Base-by-base conservation (phyloP, 2,113 vertebrate genomes). In the Hippolais icterina region DNA sequence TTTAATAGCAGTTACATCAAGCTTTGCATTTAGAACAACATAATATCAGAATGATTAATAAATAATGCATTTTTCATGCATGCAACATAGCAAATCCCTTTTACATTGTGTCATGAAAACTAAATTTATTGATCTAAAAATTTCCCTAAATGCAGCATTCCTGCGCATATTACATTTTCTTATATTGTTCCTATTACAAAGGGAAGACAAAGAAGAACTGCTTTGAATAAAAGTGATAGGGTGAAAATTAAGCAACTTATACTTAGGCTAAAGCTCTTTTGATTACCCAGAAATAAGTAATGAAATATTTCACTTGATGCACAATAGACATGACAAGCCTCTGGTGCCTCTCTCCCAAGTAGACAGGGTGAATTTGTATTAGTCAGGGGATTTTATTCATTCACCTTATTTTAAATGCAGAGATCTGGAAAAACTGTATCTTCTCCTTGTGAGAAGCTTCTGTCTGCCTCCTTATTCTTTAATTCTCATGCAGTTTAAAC, bases 231-330 rank as follows among this genome's bases (percentile, higher is more conserved):
- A 91, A 88, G 8, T 59, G 39, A 74, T 54, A 52, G 70, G 52
- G 46, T 87, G 74, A 42, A 91, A 95, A 91, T 60, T 71, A 89
- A 68, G 31, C 49, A 85, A 90, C 52, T 78, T 74, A 90, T 27
- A 77, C 54, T 89, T 83, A 70, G 21, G 35, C 15, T 90, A 70
- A 89, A 93, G 71, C 29, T 80, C 54, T 94, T 96, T 76, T 94
- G 78, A 91, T 94, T 83, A 76, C 12, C 15, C 50, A 69, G 79
- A 83, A 79, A 74, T 76, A 88, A 83, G 33, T 86, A 0, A 9
- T 71, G 44, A 96, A 93, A 70, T 95, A 86, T 96, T 96, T 95
- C 57, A 93, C 33, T 69, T 82, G 93, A 91, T 87, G 25, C 29
- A 85, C 60, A 87, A 66, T 35, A 94, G 60, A 63, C 59, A 66